These are phyloP conservation scores for Anarsia innoxiella DNA, from an alignment of 2,888 invertebrate genomes.

Conservation along the genomic window DNA sequence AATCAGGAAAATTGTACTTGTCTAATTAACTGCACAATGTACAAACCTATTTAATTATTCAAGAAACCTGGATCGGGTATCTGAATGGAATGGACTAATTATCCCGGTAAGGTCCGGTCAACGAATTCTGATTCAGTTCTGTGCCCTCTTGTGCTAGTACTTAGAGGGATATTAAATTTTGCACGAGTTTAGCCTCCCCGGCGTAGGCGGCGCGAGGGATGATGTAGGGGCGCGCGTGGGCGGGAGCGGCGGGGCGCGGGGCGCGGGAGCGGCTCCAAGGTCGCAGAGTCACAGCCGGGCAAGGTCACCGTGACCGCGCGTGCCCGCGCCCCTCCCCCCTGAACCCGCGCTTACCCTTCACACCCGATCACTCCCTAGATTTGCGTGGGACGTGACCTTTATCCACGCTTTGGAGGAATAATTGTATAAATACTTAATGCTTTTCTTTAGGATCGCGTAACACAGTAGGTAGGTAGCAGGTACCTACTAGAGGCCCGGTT, in stretches of 20 bases:
- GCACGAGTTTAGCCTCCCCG: conserved; percentile 41
- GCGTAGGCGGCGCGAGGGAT: conserved; percentile 38
- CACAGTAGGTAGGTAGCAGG: too few relatives aligned
- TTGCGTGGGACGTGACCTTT: conserved; percentile 74
- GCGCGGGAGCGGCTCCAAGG: conserved; percentile 59
- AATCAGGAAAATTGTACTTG: too few relatives aligned
- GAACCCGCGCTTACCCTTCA: conserved; percentile 34
- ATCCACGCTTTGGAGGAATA: conserved; percentile 67
- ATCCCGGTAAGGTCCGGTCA: too few relatives aligned
- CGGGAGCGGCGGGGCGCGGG: conserved; percentile 26
- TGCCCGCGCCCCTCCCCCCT: too few relatives aligned
- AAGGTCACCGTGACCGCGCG: conserved; percentile 72
- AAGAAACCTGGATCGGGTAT: too few relatives aligned
- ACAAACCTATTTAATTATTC: too few relatives aligned
- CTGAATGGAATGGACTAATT: too few relatives aligned
- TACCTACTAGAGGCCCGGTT: too few relatives aligned
- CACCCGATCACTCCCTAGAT: conserved; percentile 60
- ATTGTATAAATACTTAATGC: conserved; percentile 64
- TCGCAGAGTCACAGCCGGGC: conserved; percentile 75
- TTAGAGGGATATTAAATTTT: conserved; percentile 55
- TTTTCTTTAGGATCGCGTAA: conserved; percentile 48
- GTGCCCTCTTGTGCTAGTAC: conserved; percentile 32
- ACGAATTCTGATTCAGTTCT: conserved; percentile 34
- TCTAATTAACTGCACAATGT: too few relatives aligned
- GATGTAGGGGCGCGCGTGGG: conserved; percentile 34